A percentile compares a stretch with the other conserved stretches of the same genome.
phyloP scores from a whole-genome alignment of 23 tunicate species.

The Halocynthia roretzi region DNA sequence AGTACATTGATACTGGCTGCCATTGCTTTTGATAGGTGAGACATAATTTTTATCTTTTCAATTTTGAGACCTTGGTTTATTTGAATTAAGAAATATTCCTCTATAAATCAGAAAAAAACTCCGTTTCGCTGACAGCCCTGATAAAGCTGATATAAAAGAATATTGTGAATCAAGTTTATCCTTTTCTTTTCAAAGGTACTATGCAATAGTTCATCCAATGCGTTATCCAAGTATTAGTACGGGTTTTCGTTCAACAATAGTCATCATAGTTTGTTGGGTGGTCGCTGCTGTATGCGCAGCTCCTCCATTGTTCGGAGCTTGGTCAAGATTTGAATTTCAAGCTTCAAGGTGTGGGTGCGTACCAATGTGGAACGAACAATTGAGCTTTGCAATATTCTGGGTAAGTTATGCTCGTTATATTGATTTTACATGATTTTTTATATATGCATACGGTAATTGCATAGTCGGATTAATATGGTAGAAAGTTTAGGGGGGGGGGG shows the following conservation, averaged over 20 bases:
- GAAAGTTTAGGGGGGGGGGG: too few relatives aligned
- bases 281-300: constrained; percentile 26
- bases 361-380: constrained; percentile 26
- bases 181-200: constrained; percentile 6
- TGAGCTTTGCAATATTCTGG: constrained; percentile 45
- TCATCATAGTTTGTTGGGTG: constrained; percentile 34
- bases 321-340: constrained; percentile 33
- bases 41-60: background rate
- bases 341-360: constrained; percentile 31
- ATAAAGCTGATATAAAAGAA: background rate
- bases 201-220: constrained; percentile 64
- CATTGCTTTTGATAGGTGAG: constrained; percentile 68
- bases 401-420: constrained; percentile 13
- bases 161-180: too few relatives aligned
- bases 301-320: constrained; percentile 55
- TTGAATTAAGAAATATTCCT: background rate
- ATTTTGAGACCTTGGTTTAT: background rate
- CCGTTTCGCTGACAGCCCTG: background rate
- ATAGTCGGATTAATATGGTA: too few relatives aligned
- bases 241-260: constrained; percentile 31
- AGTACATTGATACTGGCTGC: constrained; percentile 36
- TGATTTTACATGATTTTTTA: background rate
- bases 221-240: constrained; percentile 30
- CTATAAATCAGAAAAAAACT: background rate
- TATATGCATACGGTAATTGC: too few relatives aligned